Percentiles rank a stretch among this genome's conserved stretches.
phyloP scores from a whole-genome alignment of 2,113 vertebrate species.

The Thunnus maccoyii region DNA sequence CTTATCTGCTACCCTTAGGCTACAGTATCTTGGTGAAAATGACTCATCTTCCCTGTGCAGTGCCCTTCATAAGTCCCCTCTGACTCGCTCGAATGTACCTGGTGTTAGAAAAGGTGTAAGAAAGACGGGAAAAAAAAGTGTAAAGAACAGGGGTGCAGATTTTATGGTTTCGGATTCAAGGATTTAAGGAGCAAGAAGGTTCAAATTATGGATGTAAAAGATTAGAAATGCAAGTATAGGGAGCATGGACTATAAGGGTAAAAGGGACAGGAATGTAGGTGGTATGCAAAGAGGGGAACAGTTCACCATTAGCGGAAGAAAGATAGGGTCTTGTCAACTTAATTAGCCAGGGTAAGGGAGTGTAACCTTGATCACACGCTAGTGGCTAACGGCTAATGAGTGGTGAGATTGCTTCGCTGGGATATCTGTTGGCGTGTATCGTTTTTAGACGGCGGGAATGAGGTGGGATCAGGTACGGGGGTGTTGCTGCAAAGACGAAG shows the following conservation, averaged over 20 bases:
- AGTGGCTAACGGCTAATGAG: constrained; percentile 46
- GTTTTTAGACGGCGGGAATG: not conserved
- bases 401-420: constrained; percentile 36
- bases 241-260: not conserved
- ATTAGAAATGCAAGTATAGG: not conserved
- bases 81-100: constrained; percentile 39
- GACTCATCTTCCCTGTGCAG: constrained; percentile 43
- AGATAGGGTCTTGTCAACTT: constrained; percentile 47
- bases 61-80: constrained; percentile 55
- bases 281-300: constrained; percentile 4
- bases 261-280: constrained; percentile 10
- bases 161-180: not conserved
- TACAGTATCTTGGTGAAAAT: constrained; percentile 52
- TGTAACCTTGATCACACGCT: constrained; percentile 64
- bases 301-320: constrained; percentile 34
- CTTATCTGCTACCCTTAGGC: constrained; percentile 68
- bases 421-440: constrained; percentile 1
- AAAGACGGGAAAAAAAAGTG: constrained; percentile 13
- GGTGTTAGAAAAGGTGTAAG: not conserved
- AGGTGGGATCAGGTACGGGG: not conserved
- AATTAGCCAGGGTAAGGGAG: constrained; percentile 57
- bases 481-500: constrained; percentile 42
- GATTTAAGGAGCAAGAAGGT: constrained; percentile 1
- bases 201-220: not conserved
- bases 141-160: constrained; percentile 2